phyloP scores from a whole-genome alignment of 2,888 invertebrate genomes.

The Crepidodera aurea region DNA sequence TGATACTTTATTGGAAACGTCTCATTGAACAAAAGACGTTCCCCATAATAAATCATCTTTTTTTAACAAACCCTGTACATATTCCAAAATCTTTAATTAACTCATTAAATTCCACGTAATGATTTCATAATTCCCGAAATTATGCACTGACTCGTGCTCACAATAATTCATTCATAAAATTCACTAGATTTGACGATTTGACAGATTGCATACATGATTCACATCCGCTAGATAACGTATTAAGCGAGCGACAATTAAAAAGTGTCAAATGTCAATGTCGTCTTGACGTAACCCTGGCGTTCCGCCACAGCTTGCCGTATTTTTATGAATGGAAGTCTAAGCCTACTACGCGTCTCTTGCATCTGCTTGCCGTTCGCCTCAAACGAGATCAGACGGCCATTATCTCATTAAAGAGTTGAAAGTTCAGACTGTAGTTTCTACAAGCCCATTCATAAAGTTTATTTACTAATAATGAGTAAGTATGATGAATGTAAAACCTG shows the following conservation, averaged over 20 bases:
- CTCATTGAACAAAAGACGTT: too few relatives aligned
- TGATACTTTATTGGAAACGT: too few relatives aligned
- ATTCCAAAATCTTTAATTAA: neutral
- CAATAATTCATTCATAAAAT: slow-evolving; percentile 23
- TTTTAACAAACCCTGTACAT: too few relatives aligned
- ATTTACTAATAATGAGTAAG: slow-evolving; percentile 1
- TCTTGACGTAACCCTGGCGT: slow-evolving; percentile 23
- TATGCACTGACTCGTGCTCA: slow-evolving; percentile 15
- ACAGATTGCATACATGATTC: slow-evolving; percentile 36
- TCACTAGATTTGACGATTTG: slow-evolving; percentile 26
- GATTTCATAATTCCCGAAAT: slow-evolving; percentile 19
- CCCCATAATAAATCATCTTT: too few relatives aligned
- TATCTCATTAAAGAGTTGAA: slow-evolving; percentile 36
- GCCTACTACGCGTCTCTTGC: slow-evolving; percentile 9
- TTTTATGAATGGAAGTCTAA: slow-evolving; percentile 24
- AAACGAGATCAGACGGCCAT: slow-evolving; percentile 30
- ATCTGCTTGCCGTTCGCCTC: slow-evolving; percentile 18
- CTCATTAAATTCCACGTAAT: slow-evolving; percentile 6
- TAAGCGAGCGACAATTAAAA: slow-evolving; percentile 35
- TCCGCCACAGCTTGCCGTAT: slow-evolving; percentile 12
- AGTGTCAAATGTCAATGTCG: slow-evolving; percentile 42
- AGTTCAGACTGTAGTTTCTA: slow-evolving; percentile 29
- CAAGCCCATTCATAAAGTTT: slow-evolving; percentile 34
- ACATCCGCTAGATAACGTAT: slow-evolving; percentile 34
- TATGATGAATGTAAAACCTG: too few relatives aligned